Base-by-base conservation (phyloP, 2,797 vertebrate species). In the Heterohyrax brucei region DNA sequence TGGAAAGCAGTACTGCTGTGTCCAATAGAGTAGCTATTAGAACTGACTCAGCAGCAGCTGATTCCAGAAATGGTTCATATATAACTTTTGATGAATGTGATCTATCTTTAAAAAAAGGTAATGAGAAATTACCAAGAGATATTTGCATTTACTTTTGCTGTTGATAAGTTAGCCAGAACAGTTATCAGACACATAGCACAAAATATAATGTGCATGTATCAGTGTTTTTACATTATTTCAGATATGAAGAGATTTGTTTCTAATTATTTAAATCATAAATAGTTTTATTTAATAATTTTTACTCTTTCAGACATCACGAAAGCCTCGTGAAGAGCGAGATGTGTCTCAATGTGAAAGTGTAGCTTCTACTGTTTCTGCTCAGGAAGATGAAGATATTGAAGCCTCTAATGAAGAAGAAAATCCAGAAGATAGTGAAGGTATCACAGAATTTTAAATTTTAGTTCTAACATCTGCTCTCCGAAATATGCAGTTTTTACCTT, bases 361-460 rank as follows among this genome's bases (percentile, higher is more conserved):
- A 39, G 99, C 99, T 87, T 99, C 99, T 0, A 99, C 99, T 0
- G 99, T 99, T 93, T 99, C 99, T 79, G 99, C 99, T 12, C 99
- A 99, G 79, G 99, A 99, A 28, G 99, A 99, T 68, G 99, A 99
- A 80, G 99, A 99, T 87, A 99, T 99, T 39, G 99, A 99, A 96
- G 99, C 98, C 10, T 99, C 98, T 53, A 99, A 99, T 92, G 99
- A 99, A 91, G 99, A 99, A 94, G 99, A 99, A 93, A 99, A 99
- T 95, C 99, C 98, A 77, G 99, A 99, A 98, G 99, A 99, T 97
- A 99, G 99, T 94, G 99, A 99, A 99, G 99, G 99, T 99, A 98
- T 95, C 72, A 77, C 66, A 94, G 26, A 73, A 46, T 80, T 70
- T 85, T 88, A 91, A 73, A 81, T 89, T 81, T 77, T 33, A 26